Conservation (phyloP, 2,888 invertebrate genomes). For the Agapetus fuscipes region DNA sequence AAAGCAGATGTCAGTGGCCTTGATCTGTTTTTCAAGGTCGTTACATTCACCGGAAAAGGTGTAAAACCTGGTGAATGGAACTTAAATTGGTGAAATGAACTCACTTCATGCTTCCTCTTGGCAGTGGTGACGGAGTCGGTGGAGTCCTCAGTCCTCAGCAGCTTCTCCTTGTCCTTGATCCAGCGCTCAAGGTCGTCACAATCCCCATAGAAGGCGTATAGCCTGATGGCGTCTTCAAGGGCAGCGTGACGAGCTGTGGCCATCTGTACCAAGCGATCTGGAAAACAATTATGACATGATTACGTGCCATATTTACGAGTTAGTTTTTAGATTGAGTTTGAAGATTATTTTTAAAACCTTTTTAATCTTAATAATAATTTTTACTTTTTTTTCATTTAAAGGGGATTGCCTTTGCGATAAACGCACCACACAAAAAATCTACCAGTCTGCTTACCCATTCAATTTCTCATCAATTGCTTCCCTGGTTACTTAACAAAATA, state of each 20-base stretch:
- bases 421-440: too few species aligned
- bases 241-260: slow-evolving; percentile 73
- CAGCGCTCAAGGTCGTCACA: slow-evolving; percentile 97
- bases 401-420: too few species aligned
- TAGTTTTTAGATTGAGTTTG: too few species aligned
- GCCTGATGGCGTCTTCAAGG: slow-evolving; percentile 83
- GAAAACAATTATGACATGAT: slow-evolving; percentile 2
- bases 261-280: slow-evolving; percentile 64
- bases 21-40: not conserved
- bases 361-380: too few species aligned
- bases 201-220: slow-evolving; percentile 90
- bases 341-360: too few species aligned
- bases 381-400: too few species aligned
- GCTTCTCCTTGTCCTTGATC: slow-evolving; percentile 91
- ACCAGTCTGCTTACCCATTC: too few species aligned
- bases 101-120: slow-evolving; percentile 85
- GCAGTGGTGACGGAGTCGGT: slow-evolving; percentile 87
- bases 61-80: too few species aligned
- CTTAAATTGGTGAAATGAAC: too few species aligned
- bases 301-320: too few species aligned
- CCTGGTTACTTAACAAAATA: too few species aligned
- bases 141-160: slow-evolving; percentile 73
- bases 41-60: slow-evolving; percentile 1
- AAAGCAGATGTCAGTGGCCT: not conserved
- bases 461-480: too few species aligned